Conservation (phyloP, 1,140 invertebrate genomes). For the Archegozetes longisetosus region DNA sequence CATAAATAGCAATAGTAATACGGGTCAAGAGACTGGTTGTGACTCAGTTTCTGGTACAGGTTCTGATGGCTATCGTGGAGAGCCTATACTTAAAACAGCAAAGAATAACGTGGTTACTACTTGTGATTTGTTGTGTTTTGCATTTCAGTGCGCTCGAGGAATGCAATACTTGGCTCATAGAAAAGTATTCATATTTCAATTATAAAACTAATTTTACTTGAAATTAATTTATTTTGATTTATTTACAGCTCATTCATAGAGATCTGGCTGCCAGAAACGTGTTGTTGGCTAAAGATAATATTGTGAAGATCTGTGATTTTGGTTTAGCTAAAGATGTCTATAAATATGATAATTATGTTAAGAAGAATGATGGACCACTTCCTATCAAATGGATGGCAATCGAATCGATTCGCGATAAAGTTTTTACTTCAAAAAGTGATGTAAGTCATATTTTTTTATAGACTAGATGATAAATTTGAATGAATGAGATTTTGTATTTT, state of each 20-base stretch:
- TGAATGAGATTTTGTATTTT: conserved; percentile 1
- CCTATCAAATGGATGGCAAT: conserved; percentile 40
- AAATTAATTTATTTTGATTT: conserved; percentile 25
- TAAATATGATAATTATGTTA: conserved; percentile 31
- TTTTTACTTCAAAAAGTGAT: conserved; percentile 33
- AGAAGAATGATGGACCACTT: conserved; percentile 27
- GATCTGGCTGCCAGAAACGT: conserved; percentile 39
- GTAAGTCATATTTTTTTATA: no score
- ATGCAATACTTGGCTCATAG: conserved; percentile 25
- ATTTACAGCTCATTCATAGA: conserved; percentile 34
- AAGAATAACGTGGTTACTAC: conserved; percentile 16
- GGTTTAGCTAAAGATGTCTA: conserved; percentile 35
- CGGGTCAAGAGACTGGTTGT: neutral
- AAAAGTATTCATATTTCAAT: conserved; percentile 19
- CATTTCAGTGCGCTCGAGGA: conserved; percentile 25
- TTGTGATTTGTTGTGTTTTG: conserved; percentile 22
- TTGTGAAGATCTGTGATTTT: conserved; percentile 37
- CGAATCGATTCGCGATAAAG: conserved; percentile 29
- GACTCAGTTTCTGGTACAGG: neutral
- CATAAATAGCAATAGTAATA: neutral
- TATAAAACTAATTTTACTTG: neutral
- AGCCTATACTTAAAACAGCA: neutral
- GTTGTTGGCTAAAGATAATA: conserved; percentile 32
- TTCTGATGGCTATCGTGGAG: neutral
- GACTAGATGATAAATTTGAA: neutral